Conservation (phyloP, 2,113 vertebrate species). For the Mastomys coucha region DNA sequence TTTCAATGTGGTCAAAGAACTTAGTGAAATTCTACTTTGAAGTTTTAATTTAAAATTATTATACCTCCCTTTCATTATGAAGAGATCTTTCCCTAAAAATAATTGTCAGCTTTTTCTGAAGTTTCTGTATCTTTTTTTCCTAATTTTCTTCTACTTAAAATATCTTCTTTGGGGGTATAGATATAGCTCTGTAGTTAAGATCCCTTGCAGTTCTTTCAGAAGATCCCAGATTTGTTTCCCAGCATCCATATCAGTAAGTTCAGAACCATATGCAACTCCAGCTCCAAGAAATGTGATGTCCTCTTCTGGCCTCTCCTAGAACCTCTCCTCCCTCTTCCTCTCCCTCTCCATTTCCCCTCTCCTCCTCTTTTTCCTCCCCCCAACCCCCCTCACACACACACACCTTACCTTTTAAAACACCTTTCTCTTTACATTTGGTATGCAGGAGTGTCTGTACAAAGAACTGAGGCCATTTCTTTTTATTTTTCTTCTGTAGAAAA, state of each 20-base stretch:
- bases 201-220: not conserved
- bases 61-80: constrained; percentile 4
- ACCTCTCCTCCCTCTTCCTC: too few species aligned
- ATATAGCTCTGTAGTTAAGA: not conserved
- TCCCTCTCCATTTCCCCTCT: too few species aligned
- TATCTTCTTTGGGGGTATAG: not conserved
- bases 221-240: not conserved
- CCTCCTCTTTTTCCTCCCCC: rapidly evolving
- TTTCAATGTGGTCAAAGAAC: not conserved
- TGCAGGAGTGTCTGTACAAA: not conserved
- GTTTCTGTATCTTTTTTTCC: not conserved
- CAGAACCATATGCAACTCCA: not conserved
- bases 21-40: not conserved
- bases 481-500: constrained; percentile 18
- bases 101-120: not conserved
- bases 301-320: not conserved
- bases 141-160: not conserved
- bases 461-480: not conserved
- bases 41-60: constrained; percentile 39
- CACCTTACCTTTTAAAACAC: not conserved
- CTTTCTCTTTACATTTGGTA: constrained; percentile 3
- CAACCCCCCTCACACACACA: not conserved
- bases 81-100: constrained; percentile 20
- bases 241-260: too few species aligned
- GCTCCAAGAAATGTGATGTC: not conserved